A percentile compares a stretch with the other conserved stretches of the same genome.
Conservation (phyloP, 2,797 vertebrate genomes). For the Melopsittacus undulatus region DNA sequence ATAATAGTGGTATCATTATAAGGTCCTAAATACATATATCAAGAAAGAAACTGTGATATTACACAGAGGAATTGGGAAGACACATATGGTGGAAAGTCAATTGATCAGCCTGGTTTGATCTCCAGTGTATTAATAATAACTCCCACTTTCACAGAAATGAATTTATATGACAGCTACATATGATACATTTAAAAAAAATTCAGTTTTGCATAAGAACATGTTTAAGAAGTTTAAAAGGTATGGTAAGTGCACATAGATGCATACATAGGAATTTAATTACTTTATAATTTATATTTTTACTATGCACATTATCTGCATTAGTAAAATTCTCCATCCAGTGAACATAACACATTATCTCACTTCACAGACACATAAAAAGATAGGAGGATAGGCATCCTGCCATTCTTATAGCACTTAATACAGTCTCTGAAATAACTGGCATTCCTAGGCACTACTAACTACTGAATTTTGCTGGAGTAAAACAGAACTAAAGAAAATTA, state of each 20-base stretch:
- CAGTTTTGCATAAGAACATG: neutral
- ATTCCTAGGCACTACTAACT: neutral
- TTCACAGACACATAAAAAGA: neutral
- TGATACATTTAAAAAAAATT: neutral
- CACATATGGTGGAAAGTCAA: neutral
- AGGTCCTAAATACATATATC: neutral
- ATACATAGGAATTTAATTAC: neutral
- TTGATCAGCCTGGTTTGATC: neutral
- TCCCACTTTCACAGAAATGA: neutral
- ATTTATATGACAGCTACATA: neutral
- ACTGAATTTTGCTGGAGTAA: neutral
- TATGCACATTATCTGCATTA: neutral
- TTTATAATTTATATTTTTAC: neutral
- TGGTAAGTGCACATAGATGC: neutral
- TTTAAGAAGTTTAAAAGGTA: neutral
- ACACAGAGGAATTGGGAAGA: neutral
- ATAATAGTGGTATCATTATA: neutral
- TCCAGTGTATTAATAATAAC: neutral
- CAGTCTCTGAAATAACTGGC: neutral
- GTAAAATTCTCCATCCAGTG: neutral
- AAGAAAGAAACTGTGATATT: neutral
- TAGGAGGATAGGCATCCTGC: neutral
- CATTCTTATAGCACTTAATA: neutral
- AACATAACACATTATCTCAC: neutral
- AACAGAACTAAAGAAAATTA: neutral